Percentiles rank a stretch among this genome's conserved stretches.
These are phyloP conservation scores for Apoda limacodes DNA, from an alignment of 2,888 invertebrate genomes.

Conservation along the genomic window DNA sequence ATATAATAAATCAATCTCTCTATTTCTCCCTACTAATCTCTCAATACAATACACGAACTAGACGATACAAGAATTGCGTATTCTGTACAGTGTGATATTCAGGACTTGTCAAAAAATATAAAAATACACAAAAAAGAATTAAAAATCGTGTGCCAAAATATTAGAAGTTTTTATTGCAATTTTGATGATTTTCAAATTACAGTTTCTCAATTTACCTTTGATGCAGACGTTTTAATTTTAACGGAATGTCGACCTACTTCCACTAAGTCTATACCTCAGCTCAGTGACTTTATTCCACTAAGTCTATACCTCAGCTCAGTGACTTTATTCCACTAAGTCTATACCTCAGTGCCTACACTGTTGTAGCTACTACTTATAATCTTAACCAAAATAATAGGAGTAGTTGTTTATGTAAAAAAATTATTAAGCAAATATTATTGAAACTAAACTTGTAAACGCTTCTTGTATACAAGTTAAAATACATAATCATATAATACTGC, in stretches of 20 bases:
- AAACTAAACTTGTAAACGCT: constrained; percentile 3
- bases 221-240: constrained; percentile 3
- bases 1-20: too few relatives aligned
- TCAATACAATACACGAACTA: not conserved
- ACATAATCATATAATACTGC: not conserved
- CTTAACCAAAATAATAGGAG: constrained; percentile 8
- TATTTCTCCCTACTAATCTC: too few relatives aligned
- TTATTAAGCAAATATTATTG: not conserved
- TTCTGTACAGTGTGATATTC: too few relatives aligned
- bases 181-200: constrained; percentile 1
- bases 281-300: too few relatives aligned
- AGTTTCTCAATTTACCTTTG: constrained; percentile 1
- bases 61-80: too few relatives aligned
- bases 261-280: constrained; percentile 1
- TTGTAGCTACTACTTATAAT: constrained; percentile 1
- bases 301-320: too few relatives aligned
- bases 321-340: too few relatives aligned
- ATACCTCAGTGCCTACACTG: too few relatives aligned
- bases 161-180: constrained; percentile 3
- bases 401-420: constrained; percentile 4
- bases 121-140: not conserved
- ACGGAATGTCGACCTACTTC: constrained; percentile 4
- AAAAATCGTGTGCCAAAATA: constrained; percentile 4
- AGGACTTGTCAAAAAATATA: not conserved
- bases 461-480: constrained; percentile 7